Evolutionary conservation across 2,888 invertebrate species (phyloP), one percentile per base, ranked within the genome.

Genomic region (Petrolisthes manimaculis): DNA sequence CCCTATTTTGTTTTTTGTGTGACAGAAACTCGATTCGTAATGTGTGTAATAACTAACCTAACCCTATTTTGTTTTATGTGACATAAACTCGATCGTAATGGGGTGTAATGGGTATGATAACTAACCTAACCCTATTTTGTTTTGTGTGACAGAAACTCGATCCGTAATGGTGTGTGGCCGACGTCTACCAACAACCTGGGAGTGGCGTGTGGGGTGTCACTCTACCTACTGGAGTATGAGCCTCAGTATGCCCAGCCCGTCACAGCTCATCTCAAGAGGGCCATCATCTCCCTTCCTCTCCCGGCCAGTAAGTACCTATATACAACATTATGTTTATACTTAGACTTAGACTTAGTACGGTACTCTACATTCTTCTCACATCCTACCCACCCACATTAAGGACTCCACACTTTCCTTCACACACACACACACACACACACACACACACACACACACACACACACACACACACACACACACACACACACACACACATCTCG

Each of bases 141-240:
- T 12, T 71, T 71, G 21, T 1, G 21, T 71, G 1, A n/a, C 92
- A 94, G 94, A 89, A 94, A 94, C 91, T 92, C 93, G 51, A 92
- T 94, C 71, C 92, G 93, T 77, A 94, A 94, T 92, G 93, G 93
- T 53, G 92, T 93, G 82, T 94, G 93, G 93, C 94, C 94, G 21
- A 93, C 94, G 0, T 93, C 93, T 5, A 92, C 93, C 53, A 93
- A 93, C 92, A 93, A 94, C 92, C 92, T 94, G 85, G 92, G 92
- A 18, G 92, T 92, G 24, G 92, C 93, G 24, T 92, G 93, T 69
- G 91, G 92, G 8, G 86, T 93, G 8, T 92, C 93, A 61, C 92
- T 93, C 18, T 91, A 92, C 37, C 90, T 93, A 77, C 92, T 93
- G 90, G 89, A 89, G 81, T 91, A 89, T 61, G 85, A 89, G 75